Base-by-base conservation (phyloP, 2,113 vertebrate genomes). In the Fregata magnificens region DNA sequence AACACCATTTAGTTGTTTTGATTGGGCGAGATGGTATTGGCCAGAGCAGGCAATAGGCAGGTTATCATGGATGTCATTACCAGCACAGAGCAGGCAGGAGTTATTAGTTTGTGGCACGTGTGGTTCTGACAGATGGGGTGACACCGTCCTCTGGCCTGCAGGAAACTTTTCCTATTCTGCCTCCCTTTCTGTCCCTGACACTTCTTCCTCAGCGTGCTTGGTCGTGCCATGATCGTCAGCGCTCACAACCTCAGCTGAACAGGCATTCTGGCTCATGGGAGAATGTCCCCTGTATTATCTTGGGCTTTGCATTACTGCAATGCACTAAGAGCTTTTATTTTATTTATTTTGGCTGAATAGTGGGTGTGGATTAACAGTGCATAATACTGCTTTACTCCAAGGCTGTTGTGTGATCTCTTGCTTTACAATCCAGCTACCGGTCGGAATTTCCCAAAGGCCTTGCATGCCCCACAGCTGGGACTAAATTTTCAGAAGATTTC, bases 331-430 rank as follows among this genome's bases (percentile, higher is more conserved):
- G 81, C 88, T 95, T 91, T 82, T 89, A 79, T 82, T 92, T 88
- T 90, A 81, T 90, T 92, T 91, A 89, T 92, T 94, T 91, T 92
- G 86, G 53, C 77, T 91, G 73, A 56, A 38, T 38, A 74, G 61
- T 21, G 52, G 86, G 83, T 71, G 86, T 92, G 86, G 88, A 96
- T 96, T 92, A 97, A 79, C 92, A 65, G 55, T 22, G 47, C 53
- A 45, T 79, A 89, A 85, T 38, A 89, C 66, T 72, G 88, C 61
- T 92, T 93, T 83, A 79, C 38, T 82, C 73, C 88, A 76, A 85
- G 89, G 77, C 90, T 86, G 69, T 31, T 76, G 65, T 61, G 44
- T 45, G 80, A 91, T 76, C 77, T 61, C 58, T 69, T 56, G 73
- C 86, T 85, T 83, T 86, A 85, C 65, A 85, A 22, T 73, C 59